Conservation (phyloP, 30 jellyfish, hydroid and myxozoan species). For the Aurelia sp. region DNA sequence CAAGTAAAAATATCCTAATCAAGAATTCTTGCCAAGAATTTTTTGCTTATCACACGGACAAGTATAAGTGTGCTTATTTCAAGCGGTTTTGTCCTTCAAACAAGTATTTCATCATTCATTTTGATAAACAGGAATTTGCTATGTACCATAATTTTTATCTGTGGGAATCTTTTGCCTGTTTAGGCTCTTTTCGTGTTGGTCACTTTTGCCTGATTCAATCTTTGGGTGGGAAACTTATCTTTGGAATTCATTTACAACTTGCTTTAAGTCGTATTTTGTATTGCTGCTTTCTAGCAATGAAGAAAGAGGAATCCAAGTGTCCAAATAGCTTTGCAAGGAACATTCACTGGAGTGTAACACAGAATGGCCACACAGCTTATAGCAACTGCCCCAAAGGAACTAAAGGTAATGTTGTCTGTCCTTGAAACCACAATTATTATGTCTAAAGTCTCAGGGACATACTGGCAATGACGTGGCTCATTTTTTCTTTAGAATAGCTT, state of each 20-base stretch:
- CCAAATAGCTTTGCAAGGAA: constrained; percentile 6
- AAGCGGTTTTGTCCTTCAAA: no score
- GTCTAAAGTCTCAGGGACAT: not conserved
- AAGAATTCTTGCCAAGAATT: no score
- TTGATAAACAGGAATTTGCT: no score
- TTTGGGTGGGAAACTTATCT: no score
- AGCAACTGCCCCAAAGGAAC: constrained; percentile 36
- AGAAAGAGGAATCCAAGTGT: constrained; percentile 19
- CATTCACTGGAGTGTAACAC: constrained; percentile 22
- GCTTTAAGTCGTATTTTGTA: no score
- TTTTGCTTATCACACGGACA: no score
- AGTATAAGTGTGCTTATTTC: no score
- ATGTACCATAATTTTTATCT: no score
- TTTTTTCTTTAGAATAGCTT: no score
- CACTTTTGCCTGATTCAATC: not conserved
- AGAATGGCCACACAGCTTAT: constrained; percentile 22
- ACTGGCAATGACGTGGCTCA: not conserved
- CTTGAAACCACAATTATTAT: not conserved
- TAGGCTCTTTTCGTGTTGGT: not conserved
- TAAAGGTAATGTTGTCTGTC: constrained; percentile 4
- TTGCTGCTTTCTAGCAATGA: not conserved
- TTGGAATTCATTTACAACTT: no score
- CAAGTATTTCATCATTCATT: no score
- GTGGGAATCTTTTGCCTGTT: not conserved
- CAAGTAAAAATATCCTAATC: no score